phyloP scores from a whole-genome alignment of 2,797 vertebrate genomes.

The Parauchenoglanis punctatus region DNA sequence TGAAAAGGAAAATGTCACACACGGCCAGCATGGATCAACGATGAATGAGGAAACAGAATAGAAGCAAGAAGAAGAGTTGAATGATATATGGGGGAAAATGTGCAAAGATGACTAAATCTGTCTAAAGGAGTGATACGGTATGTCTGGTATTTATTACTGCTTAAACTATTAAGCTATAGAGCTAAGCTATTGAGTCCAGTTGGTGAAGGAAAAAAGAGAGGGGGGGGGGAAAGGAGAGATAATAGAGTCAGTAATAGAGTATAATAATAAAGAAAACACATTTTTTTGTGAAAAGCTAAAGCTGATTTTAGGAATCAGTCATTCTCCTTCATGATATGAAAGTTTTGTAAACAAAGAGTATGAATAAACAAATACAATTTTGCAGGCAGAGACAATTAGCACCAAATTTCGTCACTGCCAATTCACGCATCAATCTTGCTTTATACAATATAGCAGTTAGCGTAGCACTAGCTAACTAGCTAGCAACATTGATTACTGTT shows the following conservation, averaged over 20 bases:
- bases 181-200: not conserved
- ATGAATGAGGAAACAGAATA: not conserved
- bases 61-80: not conserved
- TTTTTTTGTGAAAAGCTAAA: not conserved
- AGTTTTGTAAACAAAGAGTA: conserved; percentile 48
- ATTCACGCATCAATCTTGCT: not conserved
- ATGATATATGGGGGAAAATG: not conserved
- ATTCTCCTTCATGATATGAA: conserved; percentile 47
- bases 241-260: not conserved
- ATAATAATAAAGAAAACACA: not conserved
- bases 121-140: not conserved
- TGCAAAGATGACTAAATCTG: not conserved
- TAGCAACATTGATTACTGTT: not conserved
- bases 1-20: not conserved
- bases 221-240: not conserved
- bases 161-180: not conserved
- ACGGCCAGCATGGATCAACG: not conserved
- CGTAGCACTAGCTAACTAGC: not conserved
- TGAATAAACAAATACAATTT: conserved; percentile 25
- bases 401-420: not conserved
- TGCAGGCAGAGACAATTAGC: not conserved
- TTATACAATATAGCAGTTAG: not conserved
- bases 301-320: not conserved
- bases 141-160: not conserved
- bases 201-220: not conserved